A percentile compares a stretch with the other conserved stretches of the same genome.
Conservation (phyloP, 92 coral and sea anemone genomes). For the Porites cylindrica region DNA sequence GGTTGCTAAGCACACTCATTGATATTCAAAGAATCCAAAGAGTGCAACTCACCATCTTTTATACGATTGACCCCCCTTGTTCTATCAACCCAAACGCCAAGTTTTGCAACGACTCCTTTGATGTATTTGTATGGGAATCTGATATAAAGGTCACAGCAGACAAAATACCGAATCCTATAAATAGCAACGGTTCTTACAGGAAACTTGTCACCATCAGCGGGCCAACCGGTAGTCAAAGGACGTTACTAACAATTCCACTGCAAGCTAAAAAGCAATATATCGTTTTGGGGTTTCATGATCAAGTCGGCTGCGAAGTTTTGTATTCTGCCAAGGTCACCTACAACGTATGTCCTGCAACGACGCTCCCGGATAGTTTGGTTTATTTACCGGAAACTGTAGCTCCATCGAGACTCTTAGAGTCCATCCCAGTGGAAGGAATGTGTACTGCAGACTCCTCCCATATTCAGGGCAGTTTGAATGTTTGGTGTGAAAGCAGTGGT, state of each 20-base stretch:
- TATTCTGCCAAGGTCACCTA: constrained; percentile 55
- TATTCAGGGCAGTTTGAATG: constrained; percentile 28
- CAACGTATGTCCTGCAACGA: constrained; percentile 64
- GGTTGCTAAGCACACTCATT: too few species aligned
- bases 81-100: too few species aligned
- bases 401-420: constrained; percentile 29
- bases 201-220: not conserved
- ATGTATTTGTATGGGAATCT: too few species aligned
- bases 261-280: constrained; percentile 17
- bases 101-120: too few species aligned
- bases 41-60: too few species aligned
- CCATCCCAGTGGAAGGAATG: constrained; percentile 58
- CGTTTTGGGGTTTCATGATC: constrained; percentile 66
- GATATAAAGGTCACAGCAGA: too few species aligned
- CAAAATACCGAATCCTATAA: too few species aligned
- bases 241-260: not conserved
- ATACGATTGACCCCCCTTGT: too few species aligned
- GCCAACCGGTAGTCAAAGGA: not conserved
- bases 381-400: constrained; percentile 66
- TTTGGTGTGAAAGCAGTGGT: constrained; percentile 77
- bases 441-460: constrained; percentile 50
- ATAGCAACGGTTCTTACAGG: too few species aligned
- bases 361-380: constrained; percentile 26
- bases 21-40: too few species aligned
- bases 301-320: constrained; percentile 70